Percentiles rank a stretch among this genome's conserved stretches.
Conservation (phyloP, 2,113 vertebrate genomes). For the Pavo muticus region DNA sequence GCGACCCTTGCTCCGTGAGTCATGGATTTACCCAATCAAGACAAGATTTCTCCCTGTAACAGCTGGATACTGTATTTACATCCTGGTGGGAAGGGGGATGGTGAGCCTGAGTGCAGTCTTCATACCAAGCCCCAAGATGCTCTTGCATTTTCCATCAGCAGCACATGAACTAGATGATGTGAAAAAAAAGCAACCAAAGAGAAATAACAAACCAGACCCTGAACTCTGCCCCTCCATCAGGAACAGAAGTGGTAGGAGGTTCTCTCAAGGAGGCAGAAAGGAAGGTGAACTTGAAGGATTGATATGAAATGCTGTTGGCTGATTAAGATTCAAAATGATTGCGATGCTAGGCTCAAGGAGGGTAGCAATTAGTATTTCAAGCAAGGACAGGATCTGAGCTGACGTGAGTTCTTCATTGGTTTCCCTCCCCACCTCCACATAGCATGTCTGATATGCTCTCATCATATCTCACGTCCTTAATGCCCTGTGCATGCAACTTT, state of each 20-base stretch:
- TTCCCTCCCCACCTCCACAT: slow-evolving; percentile 30
- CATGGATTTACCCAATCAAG: neutral
- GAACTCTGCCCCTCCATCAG: neutral
- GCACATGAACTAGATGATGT: neutral
- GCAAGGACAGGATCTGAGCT: slow-evolving; percentile 11
- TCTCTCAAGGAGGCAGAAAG: slow-evolving; percentile 19
- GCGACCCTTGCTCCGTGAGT: neutral
- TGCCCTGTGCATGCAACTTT: slow-evolving; percentile 40
- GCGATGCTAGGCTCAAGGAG: neutral
- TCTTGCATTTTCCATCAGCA: neutral
- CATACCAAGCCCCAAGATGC: neutral
- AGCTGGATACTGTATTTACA: neutral
- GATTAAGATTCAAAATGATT: neutral
- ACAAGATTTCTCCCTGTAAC: neutral
- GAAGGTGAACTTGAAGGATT: slow-evolving; percentile 35
- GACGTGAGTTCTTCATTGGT: slow-evolving; percentile 31
- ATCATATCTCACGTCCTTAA: slow-evolving; percentile 29
- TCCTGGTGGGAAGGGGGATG: neutral
- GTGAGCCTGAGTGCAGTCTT: neutral
- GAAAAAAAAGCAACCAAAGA: neutral
- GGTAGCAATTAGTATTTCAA: slow-evolving; percentile 18
- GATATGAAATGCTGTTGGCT: neutral
- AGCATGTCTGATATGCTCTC: slow-evolving; percentile 60
- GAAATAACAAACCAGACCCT: neutral
- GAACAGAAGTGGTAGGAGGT: neutral